Base-by-base conservation (phyloP, 2,888 invertebrate genomes). In the Lacanobia wlatinum region DNA sequence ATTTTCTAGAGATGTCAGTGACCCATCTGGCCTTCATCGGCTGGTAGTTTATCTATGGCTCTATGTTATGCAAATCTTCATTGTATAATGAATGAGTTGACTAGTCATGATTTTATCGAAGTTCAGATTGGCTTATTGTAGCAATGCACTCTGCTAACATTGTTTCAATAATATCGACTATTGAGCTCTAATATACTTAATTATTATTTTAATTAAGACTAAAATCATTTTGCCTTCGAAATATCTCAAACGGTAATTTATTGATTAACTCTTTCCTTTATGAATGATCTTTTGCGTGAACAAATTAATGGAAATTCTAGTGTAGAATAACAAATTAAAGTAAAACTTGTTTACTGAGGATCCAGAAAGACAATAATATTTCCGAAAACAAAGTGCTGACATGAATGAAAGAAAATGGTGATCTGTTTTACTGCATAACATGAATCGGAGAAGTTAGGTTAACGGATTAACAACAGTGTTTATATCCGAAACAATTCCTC, bases 41-140 rank as follows among this genome's bases (percentile, higher is more conserved):
- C 87, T 85, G 84, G 82, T 83, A 79, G 73, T 71, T 67, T 69
- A 50, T 65, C 64, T 73, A 74, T 63, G 59, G 59, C 14, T 46
- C 16, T 55, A 28, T 63, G 50, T 64, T 69, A 76, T 81, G 82
- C 50, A 70, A 81, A 78, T 81, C 38, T 46, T 18, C 34, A 76
- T 81, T 77, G 60, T 69, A 40, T 56, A 58, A 52, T 80, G 46
- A 58, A 76, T 67, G 46, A 58, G 14, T 62, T 40, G 52, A 34
- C 55, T 50, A 38, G 58, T 64, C n/a, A 64, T 80, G 48, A 64
- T 74, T 60, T 74, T 43, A 75, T 52, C 43, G 43, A 38, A 38
- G 28, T 59, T 53, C 46, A 16, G 28, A 69, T 60, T 21, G 46
- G 34, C n/a, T 48, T 50, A 64, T 53, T 80, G 59, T 53, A 64